A percentile compares a stretch with the other conserved stretches of the same genome.
phyloP scores from a whole-genome alignment of 2,888 invertebrate species.

The Neuroscelio doddi region DNA sequence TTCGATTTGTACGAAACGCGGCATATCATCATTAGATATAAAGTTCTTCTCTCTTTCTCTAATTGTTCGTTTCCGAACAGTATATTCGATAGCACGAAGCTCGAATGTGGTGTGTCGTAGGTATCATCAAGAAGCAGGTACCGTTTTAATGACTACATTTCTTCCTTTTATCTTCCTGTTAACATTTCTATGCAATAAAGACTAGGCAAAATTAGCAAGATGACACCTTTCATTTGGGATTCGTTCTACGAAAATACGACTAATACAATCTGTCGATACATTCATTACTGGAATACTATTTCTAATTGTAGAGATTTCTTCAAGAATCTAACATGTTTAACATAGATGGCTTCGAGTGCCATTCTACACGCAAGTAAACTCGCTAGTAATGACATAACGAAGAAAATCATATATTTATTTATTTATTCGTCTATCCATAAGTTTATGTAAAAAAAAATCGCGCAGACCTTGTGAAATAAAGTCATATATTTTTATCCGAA shows the following conservation, averaged over 20 bases:
- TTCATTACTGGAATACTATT: too few species aligned
- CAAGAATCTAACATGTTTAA: constrained; percentile 33
- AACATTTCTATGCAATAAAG: not conserved
- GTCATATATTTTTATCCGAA: constrained; percentile 31
- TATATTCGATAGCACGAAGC: not conserved
- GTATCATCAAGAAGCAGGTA: constrained; percentile 15
- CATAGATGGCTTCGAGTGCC: constrained; percentile 38
- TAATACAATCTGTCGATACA: too few species aligned
- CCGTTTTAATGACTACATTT: constrained; percentile 42
- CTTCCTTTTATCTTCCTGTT: constrained; percentile 8
- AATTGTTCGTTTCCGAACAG: too few species aligned
- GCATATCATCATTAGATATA: too few species aligned
- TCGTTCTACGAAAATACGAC: constrained; percentile 18
- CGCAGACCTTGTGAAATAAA: constrained; percentile 49
- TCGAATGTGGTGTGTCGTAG: not conserved
- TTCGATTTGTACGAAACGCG: too few species aligned
- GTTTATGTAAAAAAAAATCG: constrained; percentile 45
- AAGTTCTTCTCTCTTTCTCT: too few species aligned
- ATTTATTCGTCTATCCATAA: constrained; percentile 49
- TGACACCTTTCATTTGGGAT: constrained; percentile 20
- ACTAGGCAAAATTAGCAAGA: constrained; percentile 30
- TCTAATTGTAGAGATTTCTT: constrained; percentile 21
- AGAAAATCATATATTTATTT: constrained; percentile 41
- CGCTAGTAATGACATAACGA: constrained; percentile 35
- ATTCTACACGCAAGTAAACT: constrained; percentile 35